A percentile compares a stretch with the other conserved stretches of the same genome.
phyloP scores from a whole-genome alignment of 2,113 vertebrate species.

The Corydoras sp. region DNA sequence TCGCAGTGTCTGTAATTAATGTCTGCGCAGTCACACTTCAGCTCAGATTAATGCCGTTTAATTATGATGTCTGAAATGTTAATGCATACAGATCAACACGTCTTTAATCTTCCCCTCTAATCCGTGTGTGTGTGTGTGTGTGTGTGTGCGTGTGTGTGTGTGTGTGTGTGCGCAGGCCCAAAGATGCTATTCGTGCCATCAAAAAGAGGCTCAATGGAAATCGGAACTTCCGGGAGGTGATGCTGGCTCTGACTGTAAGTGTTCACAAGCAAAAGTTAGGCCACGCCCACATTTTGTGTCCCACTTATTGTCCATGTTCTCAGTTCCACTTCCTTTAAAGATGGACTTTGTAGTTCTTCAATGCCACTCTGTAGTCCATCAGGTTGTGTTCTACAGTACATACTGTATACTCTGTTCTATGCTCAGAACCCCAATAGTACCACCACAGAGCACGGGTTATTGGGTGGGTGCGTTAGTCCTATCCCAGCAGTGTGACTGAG shows the following conservation, averaged over 20 bases:
- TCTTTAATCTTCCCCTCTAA: conserved; percentile 6
- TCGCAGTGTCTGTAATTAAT: not conserved
- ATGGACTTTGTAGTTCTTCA: too few species aligned
- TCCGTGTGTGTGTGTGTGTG: conserved; percentile 10
- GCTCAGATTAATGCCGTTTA: conserved; percentile 4
- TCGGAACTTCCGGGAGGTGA: conserved; percentile 95
- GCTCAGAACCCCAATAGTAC: too few species aligned
- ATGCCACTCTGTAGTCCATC: too few species aligned
- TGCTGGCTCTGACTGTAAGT: conserved; percentile 92
- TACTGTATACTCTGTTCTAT: too few species aligned
- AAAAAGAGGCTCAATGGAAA: conserved; percentile 93
- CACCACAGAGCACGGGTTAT: too few species aligned
- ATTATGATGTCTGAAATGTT: not conserved
- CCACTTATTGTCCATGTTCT: too few species aligned
- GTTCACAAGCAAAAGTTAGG: not conserved
- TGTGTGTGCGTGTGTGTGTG: conserved; percentile 3
- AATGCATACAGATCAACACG: not conserved
- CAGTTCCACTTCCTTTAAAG: too few species aligned
- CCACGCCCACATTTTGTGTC: too few species aligned
- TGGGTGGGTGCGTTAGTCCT: too few species aligned
- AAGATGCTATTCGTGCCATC: conserved; percentile 88
- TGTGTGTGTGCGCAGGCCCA: conserved; percentile 75
- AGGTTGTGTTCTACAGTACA: too few species aligned
- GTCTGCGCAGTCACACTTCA: not conserved
- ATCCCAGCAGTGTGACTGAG: too few species aligned